Evolutionary conservation across 2,888 invertebrate genomes (phyloP), one percentile per base, ranked within the genome.

Genomic region (Philaethria dido): DNA sequence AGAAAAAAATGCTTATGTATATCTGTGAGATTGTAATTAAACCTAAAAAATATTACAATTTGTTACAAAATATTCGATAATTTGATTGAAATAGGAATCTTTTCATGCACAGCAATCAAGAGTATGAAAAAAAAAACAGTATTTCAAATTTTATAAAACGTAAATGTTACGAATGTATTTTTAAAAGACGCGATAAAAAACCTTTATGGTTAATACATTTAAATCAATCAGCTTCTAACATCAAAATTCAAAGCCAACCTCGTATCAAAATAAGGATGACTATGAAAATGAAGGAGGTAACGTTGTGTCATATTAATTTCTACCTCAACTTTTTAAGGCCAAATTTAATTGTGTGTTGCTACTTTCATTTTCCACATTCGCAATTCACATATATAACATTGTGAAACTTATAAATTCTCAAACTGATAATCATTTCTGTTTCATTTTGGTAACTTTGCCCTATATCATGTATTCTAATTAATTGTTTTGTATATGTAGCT

Each of bases 281-380:
- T 29, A 6, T 29, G 3, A 29, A 29, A 29, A 14, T 14, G 14
- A 22, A 8, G 22, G n/a, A 18, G 39, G 22, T 25, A 57, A n/a
- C 11, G n/a, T 42, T 39, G 39, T 57, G 42, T 57, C 22, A 42
- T 42, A 57, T 57, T 57, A 57, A 22, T 42, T 57, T 57, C 57
- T 57, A 57, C 57, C 57, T 57, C 57, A 42, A 36, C 3, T n/a
- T n/a, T 36, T 33, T 42, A 57, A 42, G 22, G 57, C 39, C 57
- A 42, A 57, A 57, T 25, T 55, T 57, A 9, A 3, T 18, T n/a
- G 39, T 20, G n/a, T 22, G 20, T 8, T 39, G 20, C 14, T 33
- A 39, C 18, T 9, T 20, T 1, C 4, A 33, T 33, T 33, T 1
- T 9, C n/a, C 9, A 50, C 25, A 16, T 16, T 50, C 14, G 1